Percentiles rank a stretch among this genome's conserved stretches.
Conservation (phyloP, 30 jellyfish, hydroid and myxozoan species). For the Turritopsis dohrnii region DNA sequence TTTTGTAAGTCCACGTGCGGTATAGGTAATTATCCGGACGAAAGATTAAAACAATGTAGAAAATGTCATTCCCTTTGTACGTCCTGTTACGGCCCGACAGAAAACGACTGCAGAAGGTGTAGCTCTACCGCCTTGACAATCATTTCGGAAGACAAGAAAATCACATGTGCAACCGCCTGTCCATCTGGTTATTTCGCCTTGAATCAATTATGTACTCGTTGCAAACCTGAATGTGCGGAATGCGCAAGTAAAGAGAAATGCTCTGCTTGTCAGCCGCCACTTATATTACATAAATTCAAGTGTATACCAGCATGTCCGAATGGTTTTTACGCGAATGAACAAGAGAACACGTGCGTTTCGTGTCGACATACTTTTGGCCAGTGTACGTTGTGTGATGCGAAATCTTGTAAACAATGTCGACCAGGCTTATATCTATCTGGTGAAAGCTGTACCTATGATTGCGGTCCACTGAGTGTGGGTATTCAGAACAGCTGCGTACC, state of each 20-base stretch:
- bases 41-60: conserved; percentile 24
- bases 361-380: not conserved
- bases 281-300: not conserved
- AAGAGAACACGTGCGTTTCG: not conserved
- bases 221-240: not conserved
- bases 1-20: conserved; percentile 51
- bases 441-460: not conserved
- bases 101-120: conserved; percentile 55
- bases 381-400: not conserved
- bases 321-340: not conserved
- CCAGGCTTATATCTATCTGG: not conserved
- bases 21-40: conserved; percentile 35
- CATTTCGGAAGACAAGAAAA: not conserved
- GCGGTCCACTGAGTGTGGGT: not conserved
- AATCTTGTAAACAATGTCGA: not conserved
- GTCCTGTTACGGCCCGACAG: conserved; percentile 47
- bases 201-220: not conserved
- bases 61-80: conserved; percentile 49
- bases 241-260: conserved; percentile 11
- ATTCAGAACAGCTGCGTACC: not conserved
- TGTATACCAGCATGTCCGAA: conserved; percentile 1
- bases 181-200: conserved; percentile 6
- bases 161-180: not conserved
- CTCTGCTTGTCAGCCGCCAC: not conserved
- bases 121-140: not conserved